Conservation (phyloP, 2,113 vertebrate genomes). For the Hippocampus guttulatus region DNA sequence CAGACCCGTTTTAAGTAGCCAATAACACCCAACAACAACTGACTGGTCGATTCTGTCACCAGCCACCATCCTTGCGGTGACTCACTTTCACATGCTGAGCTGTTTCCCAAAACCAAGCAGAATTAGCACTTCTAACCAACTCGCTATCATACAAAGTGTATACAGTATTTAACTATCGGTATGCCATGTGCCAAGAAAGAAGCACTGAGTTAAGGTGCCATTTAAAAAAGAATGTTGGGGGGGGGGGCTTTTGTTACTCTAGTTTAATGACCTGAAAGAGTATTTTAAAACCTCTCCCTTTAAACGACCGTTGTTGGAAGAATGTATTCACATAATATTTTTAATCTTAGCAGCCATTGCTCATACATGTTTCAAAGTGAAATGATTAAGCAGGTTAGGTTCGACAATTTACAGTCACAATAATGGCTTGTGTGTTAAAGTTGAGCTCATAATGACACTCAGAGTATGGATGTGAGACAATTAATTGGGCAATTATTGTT, state of each 20-base stretch:
- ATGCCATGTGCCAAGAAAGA: no score
- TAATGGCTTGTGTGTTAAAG: neutral
- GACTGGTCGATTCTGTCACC: neutral
- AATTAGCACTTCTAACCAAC: no score
- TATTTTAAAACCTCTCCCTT: no score
- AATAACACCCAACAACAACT: neutral
- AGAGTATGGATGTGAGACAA: neutral
- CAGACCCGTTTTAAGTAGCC: neutral
- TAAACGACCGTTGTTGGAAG: neutral
- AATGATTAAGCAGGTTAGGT: neutral
- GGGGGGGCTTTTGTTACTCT: no score
- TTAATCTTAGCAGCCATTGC: neutral
- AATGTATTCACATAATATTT: neutral
- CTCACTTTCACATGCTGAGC: neutral
- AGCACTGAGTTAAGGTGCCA: no score
- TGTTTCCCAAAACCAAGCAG: neutral
- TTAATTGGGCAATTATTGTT: neutral
- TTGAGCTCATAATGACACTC: neutral
- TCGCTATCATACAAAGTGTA: neutral
- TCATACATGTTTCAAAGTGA: neutral
- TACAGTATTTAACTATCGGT: no score
- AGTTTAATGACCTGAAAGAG: no score
- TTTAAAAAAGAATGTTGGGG: no score
- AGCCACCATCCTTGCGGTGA: neutral
- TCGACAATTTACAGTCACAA: neutral